Evolutionary conservation across 2,888 invertebrate genomes (phyloP).

Genomic region (Bibio marci): DNA sequence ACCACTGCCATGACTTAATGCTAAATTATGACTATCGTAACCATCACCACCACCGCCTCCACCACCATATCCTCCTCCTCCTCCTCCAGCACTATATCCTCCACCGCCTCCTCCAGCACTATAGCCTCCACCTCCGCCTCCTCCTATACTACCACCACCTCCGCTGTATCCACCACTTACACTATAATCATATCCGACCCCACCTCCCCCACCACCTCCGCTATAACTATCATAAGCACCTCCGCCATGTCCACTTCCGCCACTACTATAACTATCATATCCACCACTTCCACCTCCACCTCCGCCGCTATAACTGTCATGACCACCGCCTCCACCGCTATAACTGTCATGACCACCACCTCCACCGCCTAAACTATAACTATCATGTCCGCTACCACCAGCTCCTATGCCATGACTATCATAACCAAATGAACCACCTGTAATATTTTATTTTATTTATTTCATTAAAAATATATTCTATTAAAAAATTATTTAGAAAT

Average conservation of each 20-base stretch:
- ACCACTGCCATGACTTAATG: neutral
- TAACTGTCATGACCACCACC: neutral
- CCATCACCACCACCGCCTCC: neutral
- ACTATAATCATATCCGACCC: neutral
- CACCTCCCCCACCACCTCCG: conserved; percentile 3
- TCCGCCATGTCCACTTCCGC: neutral
- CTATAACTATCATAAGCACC: neutral
- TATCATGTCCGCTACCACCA: neutral
- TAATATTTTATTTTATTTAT: no score
- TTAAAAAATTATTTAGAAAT: no score
- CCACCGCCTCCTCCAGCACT: neutral
- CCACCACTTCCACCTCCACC: conserved; percentile 3
- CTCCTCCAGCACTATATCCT: neutral
- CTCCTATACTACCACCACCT: neutral
- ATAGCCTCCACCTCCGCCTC: conserved; percentile 1
- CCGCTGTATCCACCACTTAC: neutral
- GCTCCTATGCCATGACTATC: neutral
- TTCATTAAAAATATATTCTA: no score
- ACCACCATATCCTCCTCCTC: neutral
- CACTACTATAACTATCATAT: neutral
- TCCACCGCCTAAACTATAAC: neutral
- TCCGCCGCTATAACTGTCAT: neutral
- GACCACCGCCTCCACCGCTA: neutral
- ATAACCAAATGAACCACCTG: neutral
- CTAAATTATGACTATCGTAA: neutral